Percentiles rank a stretch among this genome's conserved stretches.
phyloP scores from a whole-genome alignment of 2,113 vertebrate species.

The Astur gentilis region DNA sequence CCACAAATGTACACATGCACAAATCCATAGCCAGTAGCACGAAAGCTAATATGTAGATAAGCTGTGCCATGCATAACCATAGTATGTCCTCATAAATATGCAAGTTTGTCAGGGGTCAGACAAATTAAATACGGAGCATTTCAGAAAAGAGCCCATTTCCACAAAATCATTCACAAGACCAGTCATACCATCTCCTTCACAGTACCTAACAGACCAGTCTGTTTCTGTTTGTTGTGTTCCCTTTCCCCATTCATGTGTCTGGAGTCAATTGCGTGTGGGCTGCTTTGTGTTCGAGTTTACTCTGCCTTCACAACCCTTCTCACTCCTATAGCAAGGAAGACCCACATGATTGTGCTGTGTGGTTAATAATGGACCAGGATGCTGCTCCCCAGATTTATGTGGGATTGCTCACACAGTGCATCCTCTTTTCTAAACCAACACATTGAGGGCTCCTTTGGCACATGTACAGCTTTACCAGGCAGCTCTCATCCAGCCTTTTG shows the following conservation, averaged over 20 bases:
- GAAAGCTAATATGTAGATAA: background rate
- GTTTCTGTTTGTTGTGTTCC: background rate
- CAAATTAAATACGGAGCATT: background rate
- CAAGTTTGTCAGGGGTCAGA: background rate
- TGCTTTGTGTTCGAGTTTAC: background rate
- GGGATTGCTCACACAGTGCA: fast-evolving
- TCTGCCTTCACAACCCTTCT: background rate
- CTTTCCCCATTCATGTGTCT: background rate
- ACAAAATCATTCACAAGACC: background rate
- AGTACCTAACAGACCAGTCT: background rate
- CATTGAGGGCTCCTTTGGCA: background rate
- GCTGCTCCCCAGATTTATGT: background rate
- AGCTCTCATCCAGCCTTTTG: background rate
- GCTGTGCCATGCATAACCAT: background rate
- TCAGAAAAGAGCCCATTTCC: background rate
- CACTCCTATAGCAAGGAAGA: background rate
- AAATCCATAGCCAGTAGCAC: background rate
- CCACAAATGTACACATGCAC: background rate
- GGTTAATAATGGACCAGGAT: background rate
- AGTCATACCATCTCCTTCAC: background rate
- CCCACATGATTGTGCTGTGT: background rate
- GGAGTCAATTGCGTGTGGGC: background rate
- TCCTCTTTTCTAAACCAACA: background rate
- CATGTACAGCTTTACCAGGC: background rate
- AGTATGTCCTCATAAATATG: background rate